Evolutionary conservation across 2,797 vertebrate species (phyloP).

Genomic region (Melanotaenia nigrans): DNA sequence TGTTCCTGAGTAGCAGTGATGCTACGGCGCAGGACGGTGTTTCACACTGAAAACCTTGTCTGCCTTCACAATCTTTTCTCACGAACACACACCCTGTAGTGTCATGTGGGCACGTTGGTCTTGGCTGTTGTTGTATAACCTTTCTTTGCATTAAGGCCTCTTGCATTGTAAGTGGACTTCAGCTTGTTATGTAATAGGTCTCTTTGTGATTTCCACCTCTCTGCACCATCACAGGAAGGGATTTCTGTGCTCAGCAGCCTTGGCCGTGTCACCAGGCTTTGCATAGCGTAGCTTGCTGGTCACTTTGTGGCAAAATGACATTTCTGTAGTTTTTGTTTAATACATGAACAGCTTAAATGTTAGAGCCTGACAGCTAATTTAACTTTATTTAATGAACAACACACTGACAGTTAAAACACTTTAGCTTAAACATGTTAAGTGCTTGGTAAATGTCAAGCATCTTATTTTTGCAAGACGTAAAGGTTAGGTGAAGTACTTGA

Average conservation of each 20-base stretch:
- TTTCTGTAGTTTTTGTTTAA: conserved; percentile 20
- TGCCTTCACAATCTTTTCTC: conserved; percentile 45
- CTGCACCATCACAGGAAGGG: conserved; percentile 19
- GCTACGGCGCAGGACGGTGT: conserved; percentile 52
- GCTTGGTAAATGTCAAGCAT: conserved; percentile 25
- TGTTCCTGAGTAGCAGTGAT: conserved; percentile 59
- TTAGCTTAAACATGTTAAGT: conserved; percentile 14
- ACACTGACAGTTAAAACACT: neutral
- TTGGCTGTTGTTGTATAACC: conserved; percentile 72
- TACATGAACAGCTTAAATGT: conserved; percentile 9
- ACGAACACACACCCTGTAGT: conserved; percentile 17
- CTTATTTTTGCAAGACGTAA: neutral
- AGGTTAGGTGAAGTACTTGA: neutral
- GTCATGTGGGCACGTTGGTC: conserved; percentile 56
- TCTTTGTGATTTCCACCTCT: conserved; percentile 38
- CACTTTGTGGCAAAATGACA: neutral
- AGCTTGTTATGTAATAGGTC: conserved; percentile 61
- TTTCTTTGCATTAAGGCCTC: conserved; percentile 56
- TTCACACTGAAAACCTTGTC: conserved; percentile 48
- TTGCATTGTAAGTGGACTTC: conserved; percentile 64
- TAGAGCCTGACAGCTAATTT: conserved; percentile 10
- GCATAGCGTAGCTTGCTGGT: conserved; percentile 7
- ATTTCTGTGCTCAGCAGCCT: conserved; percentile 25
- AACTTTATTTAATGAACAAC: conserved; percentile 20
- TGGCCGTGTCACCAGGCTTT: conserved; percentile 20